Percentiles rank a stretch among this genome's conserved stretches.
phyloP scores from a whole-genome alignment of 64 coral and sea anemone species.

The Porites lutea region DNA sequence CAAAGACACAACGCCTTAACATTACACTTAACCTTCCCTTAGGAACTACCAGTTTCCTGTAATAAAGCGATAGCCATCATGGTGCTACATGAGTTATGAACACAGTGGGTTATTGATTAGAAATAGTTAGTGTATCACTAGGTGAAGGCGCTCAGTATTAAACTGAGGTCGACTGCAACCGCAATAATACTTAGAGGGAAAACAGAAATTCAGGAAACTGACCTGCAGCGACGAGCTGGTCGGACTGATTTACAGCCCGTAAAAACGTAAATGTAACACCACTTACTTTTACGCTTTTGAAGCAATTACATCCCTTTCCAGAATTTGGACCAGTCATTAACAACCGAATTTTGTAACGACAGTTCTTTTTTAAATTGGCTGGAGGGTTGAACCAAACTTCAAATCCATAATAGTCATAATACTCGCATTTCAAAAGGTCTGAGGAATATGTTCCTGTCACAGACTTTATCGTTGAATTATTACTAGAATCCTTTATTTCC shows the following conservation, averaged over 20 bases:
- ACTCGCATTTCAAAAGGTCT: background rate
- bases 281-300: background rate
- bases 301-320: background rate
- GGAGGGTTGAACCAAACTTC: background rate
- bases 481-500: too few species aligned
- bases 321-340: background rate
- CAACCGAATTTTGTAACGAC: background rate
- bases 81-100: too few species aligned
- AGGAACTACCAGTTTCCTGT: too few species aligned
- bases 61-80: too few species aligned
- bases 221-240: background rate
- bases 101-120: too few species aligned
- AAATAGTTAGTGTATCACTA: too few species aligned
- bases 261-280: background rate
- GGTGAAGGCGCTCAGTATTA: too few species aligned
- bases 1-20: too few species aligned
- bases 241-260: background rate
- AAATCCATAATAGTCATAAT: background rate
- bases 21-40: too few species aligned
- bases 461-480: background rate
- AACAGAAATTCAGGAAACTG: background rate
- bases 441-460: background rate
- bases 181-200: background rate
- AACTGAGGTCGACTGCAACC: too few species aligned
- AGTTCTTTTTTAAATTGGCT: background rate